Conservation (phyloP, 2,113 vertebrate genomes). For the Tyto alba region DNA sequence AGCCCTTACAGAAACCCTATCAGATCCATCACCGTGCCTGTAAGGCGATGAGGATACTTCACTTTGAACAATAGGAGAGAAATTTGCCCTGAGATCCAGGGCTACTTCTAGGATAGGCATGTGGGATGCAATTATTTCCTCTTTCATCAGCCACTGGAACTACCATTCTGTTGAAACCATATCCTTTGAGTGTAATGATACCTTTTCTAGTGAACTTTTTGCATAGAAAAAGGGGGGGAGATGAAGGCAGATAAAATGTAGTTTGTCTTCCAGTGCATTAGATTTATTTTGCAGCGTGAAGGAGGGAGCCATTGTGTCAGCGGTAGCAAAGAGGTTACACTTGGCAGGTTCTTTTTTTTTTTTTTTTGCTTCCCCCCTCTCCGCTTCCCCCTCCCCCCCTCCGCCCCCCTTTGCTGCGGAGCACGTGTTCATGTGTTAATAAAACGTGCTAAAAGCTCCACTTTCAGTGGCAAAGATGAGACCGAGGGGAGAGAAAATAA, state of each 20-base stretch:
- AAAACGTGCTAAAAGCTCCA: not conserved
- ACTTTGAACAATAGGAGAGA: constrained; percentile 42
- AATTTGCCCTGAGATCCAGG: constrained; percentile 16
- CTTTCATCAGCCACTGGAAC: constrained; percentile 60
- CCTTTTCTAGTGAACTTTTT: not conserved
- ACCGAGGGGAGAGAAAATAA: not conserved
- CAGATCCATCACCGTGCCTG: not conserved
- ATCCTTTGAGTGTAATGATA: constrained; percentile 39
- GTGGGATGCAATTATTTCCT: constrained; percentile 51
- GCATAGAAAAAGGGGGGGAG: not conserved
- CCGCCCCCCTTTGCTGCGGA: not conserved
- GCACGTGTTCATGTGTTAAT: not conserved
- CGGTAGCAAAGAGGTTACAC: not conserved
- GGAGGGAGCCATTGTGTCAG: not conserved
- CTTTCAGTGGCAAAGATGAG: not conserved
- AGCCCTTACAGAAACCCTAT: not conserved
- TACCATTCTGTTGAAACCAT: constrained; percentile 60
- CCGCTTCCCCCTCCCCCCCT: too few relatives aligned
- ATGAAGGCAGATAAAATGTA: not conserved
- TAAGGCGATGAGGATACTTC: constrained; percentile 27
- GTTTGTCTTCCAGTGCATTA: not conserved
- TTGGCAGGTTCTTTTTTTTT: not conserved
- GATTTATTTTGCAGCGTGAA: not conserved
- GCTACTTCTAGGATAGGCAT: constrained; percentile 35
- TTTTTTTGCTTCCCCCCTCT: too few relatives aligned